Conservation (phyloP, 2,797 vertebrate genomes). For the Phrynocephalus vlangalii region DNA sequence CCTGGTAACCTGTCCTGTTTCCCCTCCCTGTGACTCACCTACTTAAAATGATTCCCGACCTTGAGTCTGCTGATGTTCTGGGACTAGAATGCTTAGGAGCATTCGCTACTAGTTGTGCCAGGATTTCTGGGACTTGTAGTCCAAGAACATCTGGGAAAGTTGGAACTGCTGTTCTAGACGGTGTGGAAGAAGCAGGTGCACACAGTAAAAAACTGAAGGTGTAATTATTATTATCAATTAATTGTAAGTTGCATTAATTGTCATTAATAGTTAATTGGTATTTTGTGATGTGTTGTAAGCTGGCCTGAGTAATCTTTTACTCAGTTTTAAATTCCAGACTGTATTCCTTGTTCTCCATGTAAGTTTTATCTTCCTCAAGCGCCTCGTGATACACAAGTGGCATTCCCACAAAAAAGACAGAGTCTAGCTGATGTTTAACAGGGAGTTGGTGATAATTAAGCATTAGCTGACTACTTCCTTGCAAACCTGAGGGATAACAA, state of each 20-base stretch:
- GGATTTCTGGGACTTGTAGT: too few relatives aligned
- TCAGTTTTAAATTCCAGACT: background rate
- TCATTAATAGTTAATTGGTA: too few relatives aligned
- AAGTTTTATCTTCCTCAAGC: background rate
- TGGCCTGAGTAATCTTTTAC: too few relatives aligned
- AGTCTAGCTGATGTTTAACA: conserved; percentile 5
- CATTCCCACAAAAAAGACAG: background rate
- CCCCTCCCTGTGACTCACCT: background rate
- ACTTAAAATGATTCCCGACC: background rate
- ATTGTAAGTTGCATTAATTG: too few relatives aligned
- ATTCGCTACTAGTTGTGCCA: too few relatives aligned
- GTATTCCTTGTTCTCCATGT: background rate
- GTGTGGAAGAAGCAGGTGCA: background rate
- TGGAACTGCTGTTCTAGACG: too few relatives aligned
- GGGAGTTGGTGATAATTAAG: background rate
- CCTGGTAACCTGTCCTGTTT: too few relatives aligned
- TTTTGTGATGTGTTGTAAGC: too few relatives aligned
- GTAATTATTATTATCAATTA: background rate
- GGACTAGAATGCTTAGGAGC: too few relatives aligned
- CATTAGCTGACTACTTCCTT: background rate
- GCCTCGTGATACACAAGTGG: background rate
- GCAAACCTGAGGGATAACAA: background rate
- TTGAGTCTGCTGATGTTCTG: too few relatives aligned
- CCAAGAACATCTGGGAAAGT: too few relatives aligned
- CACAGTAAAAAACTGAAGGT: too few relatives aligned